Percentiles rank a stretch among this genome's conserved stretches.
Evolutionary conservation across 2,113 vertebrate genomes (phyloP).

Genomic region (Lichenostomus cassidix): DNA sequence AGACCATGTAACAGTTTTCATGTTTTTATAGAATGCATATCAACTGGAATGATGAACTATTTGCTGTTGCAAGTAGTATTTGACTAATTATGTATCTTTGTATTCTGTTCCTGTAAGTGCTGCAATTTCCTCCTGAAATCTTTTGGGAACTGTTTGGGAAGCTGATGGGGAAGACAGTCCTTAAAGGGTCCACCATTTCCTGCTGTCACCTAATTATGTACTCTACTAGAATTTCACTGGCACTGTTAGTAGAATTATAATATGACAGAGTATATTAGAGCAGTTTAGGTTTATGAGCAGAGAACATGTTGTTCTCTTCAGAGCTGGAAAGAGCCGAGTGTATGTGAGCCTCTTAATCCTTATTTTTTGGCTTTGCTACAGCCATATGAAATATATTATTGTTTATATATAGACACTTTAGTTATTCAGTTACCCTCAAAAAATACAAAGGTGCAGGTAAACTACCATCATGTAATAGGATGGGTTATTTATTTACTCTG

Average conservation of each 20-base stretch:
- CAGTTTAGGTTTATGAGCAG: background rate
- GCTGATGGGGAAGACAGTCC: background rate
- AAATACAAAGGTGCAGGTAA: background rate
- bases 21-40: background rate
- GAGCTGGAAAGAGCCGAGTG: background rate
- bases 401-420: background rate
- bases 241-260: background rate
- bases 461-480: background rate
- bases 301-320: background rate
- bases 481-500: background rate
- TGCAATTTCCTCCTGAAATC: background rate
- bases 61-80: background rate
- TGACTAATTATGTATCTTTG: background rate
- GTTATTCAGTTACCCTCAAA: background rate
- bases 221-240: background rate
- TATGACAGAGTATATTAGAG: background rate
- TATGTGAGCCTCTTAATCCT: background rate
- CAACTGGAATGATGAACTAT: background rate
- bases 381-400: constrained; percentile 6
- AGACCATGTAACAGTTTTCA: background rate
- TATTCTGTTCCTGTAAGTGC: background rate
- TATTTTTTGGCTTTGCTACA: constrained; percentile 12
- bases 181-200: background rate
- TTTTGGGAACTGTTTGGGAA: background rate
- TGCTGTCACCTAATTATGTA: background rate